Evolutionary conservation across 2,113 vertebrate species (phyloP), one percentile per base, ranked within the genome.

Genomic region (Orthochromis malagaraziensis): DNA sequence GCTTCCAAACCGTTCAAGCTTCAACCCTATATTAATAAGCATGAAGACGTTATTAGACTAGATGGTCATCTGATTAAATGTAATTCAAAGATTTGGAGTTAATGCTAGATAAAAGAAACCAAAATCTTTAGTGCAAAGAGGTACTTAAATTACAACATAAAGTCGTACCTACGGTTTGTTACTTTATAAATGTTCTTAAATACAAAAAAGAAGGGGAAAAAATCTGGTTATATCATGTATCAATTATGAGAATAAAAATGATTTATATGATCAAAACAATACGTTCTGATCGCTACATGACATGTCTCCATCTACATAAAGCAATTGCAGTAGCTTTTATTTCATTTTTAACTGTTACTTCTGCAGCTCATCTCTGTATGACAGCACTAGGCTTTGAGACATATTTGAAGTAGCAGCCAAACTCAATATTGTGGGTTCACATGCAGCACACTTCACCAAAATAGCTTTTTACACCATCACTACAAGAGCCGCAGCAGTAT

Each of bases 331-430:
- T 26, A 33, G 31, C 9, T 63, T 63, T 63, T 63, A 63, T 60
- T 60, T 19, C 6, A 60, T 60, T 60, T 60, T 60, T 45, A 73
- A 73, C 13, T 73, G 21, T 47, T 73, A 26, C 68, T 47, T 47
- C 40, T 47, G 68, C 68, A 47, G 9, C 14, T 45, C 13, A 73
- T 73, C 38, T 29, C 21, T 73, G 68, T 29, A 73, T 45, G 38
- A 73, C 21, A 73, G 65, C 65, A 73, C 21, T 26, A 42, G n/a
- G 38, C 65, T 24, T 24, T 45, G 13, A 45, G 38, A 42, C 65
- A 73, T 42, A 73, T 45, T 73, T 73, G 65, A 42, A 42, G 38
- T 24, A 73, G 65, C 9, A 42, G 65, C 38, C 7, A 73, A 73
- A 73, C 65, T 45, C 38, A 24, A 42, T 42, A 26, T 45, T 45